phyloP scores from a whole-genome alignment of 2,113 vertebrate genomes.

The Telmatochromis brachygnathus region DNA sequence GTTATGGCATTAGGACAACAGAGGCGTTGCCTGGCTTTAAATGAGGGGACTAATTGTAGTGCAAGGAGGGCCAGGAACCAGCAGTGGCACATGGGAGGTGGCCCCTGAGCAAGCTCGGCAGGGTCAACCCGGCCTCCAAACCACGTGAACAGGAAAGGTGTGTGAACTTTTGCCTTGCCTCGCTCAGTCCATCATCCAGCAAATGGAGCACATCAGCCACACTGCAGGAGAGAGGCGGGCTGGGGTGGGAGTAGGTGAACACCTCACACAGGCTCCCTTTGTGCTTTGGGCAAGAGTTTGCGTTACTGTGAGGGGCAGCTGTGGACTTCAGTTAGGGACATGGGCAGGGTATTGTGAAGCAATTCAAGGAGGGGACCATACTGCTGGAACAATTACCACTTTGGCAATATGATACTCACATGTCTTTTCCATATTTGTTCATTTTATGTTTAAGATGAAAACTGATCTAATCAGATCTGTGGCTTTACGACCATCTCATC shows the following conservation, averaged over 20 bases:
- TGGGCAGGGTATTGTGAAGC: neutral
- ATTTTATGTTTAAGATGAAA: constrained; percentile 69
- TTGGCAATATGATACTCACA: constrained; percentile 80
- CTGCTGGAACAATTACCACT: constrained; percentile 80
- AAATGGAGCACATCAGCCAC: constrained; percentile 89
- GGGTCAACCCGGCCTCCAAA: constrained; percentile 58
- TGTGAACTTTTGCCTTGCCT: constrained; percentile 89
- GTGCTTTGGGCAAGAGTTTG: constrained; percentile 80
- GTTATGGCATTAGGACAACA: constrained; percentile 50
- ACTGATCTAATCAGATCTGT: constrained; percentile 62
- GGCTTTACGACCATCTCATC: neutral
- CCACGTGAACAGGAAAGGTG: constrained; percentile 92
- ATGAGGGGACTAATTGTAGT: constrained; percentile 64
- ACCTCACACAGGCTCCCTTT: constrained; percentile 86
- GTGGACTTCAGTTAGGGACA: constrained; percentile 32
- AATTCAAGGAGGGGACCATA: constrained; percentile 36
- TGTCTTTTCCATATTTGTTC: constrained; percentile 77
- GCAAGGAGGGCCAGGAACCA: constrained; percentile 23
- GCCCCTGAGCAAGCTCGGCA: constrained; percentile 33
- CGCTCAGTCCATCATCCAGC: constrained; percentile 86
- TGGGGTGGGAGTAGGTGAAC: constrained; percentile 49
- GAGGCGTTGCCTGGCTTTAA: constrained; percentile 47
- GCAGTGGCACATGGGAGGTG: constrained; percentile 37
- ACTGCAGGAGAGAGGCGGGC: constrained; percentile 67
- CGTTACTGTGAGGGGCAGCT: constrained; percentile 57